These are phyloP conservation scores for Myotis brandtii DNA, from an alignment of 2,113 vertebrate genomes.

Conservation along the genomic window DNA sequence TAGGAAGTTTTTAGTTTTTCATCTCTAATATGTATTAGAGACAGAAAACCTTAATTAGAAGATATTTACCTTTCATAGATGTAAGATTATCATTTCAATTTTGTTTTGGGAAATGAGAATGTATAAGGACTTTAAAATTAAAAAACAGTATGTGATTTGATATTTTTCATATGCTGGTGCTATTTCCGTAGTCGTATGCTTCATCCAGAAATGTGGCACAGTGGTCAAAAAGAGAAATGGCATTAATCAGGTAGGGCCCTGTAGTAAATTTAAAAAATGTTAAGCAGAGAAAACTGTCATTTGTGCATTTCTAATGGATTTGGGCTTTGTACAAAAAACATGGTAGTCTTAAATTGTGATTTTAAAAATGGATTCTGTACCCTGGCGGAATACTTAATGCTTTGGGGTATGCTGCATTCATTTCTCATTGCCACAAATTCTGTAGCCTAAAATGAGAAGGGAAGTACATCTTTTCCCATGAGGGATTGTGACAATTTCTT, in stretches of 20 bases:
- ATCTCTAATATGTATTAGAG: background rate
- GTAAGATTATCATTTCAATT: conserved; percentile 25
- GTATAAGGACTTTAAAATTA: conserved; percentile 12
- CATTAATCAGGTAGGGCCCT: conserved; percentile 18
- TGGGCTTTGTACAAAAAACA: conserved; percentile 46
- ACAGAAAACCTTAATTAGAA: conserved; percentile 43
- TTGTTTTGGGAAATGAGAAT: conserved; percentile 54
- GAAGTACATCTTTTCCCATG: conserved; percentile 48
- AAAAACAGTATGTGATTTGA: background rate
- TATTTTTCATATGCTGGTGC: background rate
- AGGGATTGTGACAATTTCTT: conserved; percentile 64
- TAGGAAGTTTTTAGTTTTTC: conserved; percentile 34
- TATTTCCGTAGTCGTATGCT: conserved; percentile 4
- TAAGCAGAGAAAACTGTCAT: conserved; percentile 34
- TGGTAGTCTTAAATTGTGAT: background rate
- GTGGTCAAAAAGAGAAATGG: conserved; percentile 18
- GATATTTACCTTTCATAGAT: background rate
- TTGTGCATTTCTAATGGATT: conserved; percentile 53
- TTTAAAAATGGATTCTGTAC: conserved; percentile 49
- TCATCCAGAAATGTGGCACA: conserved; percentile 32
- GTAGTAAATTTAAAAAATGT: conserved; percentile 36
- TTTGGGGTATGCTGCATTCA: conserved; percentile 29
- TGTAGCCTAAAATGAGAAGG: conserved; percentile 56
- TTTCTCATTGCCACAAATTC: conserved; percentile 61
- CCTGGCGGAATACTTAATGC: background rate